Evolutionary conservation across 2,888 invertebrate genomes (phyloP).

Genomic region (Cerastis rubricosa): DNA sequence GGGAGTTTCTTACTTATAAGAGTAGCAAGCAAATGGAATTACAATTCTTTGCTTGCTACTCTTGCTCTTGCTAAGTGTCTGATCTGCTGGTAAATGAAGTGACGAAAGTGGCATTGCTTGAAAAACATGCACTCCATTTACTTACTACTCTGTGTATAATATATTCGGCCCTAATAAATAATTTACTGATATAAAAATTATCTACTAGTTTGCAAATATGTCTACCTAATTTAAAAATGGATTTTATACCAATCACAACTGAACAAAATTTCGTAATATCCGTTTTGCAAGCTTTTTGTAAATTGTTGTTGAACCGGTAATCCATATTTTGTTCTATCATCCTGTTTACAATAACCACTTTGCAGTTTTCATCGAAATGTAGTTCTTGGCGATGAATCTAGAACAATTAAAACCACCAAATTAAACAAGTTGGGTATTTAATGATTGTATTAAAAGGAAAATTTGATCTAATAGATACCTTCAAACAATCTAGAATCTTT

Average conservation of each 20-base stretch:
- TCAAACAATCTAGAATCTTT: slow-evolving; percentile 94
- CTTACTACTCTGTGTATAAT: slow-evolving; percentile 10
- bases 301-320: slow-evolving; percentile 96
- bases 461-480: slow-evolving; percentile 84
- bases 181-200: slow-evolving; percentile 10
- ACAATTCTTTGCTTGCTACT: no score
- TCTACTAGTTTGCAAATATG: slow-evolving; percentile 53
- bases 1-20: background rate
- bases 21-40: slow-evolving; percentile 12
- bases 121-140: slow-evolving; percentile 38
- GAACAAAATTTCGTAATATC: slow-evolving; percentile 94
- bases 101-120: background rate
- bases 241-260: slow-evolving; percentile 83
- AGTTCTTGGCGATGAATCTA: slow-evolving; percentile 94
- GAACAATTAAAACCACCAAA: slow-evolving; percentile 66
- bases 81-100: no score
- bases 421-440: background rate
- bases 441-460: background rate
- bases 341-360: slow-evolving; percentile 95
- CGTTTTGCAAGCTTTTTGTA: slow-evolving; percentile 94
- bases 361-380: slow-evolving; percentile 96
- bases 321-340: slow-evolving; percentile 98
- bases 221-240: slow-evolving; percentile 62
- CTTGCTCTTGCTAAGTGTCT: no score
- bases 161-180: slow-evolving; percentile 15